Base-by-base conservation (phyloP, 2,797 vertebrate species). In the Gadopsis marmoratus region DNA sequence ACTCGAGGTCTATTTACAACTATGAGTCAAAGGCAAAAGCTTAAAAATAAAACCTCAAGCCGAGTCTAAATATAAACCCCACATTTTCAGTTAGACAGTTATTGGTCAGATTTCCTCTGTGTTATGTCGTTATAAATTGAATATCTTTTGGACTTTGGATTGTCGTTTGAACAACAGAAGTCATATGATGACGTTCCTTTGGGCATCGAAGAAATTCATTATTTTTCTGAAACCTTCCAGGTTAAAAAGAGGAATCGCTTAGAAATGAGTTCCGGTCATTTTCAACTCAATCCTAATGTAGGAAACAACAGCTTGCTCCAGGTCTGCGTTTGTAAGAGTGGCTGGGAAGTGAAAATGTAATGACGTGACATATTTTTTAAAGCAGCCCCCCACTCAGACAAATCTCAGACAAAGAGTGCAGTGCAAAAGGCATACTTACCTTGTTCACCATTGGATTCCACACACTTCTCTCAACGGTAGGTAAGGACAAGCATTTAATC, bases 401-500 rank as follows among this genome's bases (percentile, higher is more conserved):
- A 47, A 26, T 26, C 26, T 26, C 26, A 26, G 26, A 26, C 26
- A 26, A 26, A 26, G 11, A 71, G n/a, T 19, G 21, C 4, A 2
- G 1, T 5, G 7, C 33, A 72, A 69, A 69, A 65, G 47, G 45
- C 41, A 1, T 1, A 13, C 47, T 19, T 48, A 58, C 63, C 13
- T 53, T 1, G 21, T 65, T 66, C 65, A 50, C 37, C 12, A 29
- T 0, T 43, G 50, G 54, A 33, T 12, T 67, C 19, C 48, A 33
- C 59, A 43, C 10, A 0, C 64, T 45, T 39, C 51, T 50, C 66
- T 60, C 8, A 2, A 47, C 48, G 70, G 69, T 14, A 37, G 72
- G 62, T 67, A 68, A 41, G 31, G 16, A 76, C 48, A 31, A 29
- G 69, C 74, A 64, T 85, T 83, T 78, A 76, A 80, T 85, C 58